Conservation (phyloP, 2,113 vertebrate species). For the Hippocampus mohnikei region DNA sequence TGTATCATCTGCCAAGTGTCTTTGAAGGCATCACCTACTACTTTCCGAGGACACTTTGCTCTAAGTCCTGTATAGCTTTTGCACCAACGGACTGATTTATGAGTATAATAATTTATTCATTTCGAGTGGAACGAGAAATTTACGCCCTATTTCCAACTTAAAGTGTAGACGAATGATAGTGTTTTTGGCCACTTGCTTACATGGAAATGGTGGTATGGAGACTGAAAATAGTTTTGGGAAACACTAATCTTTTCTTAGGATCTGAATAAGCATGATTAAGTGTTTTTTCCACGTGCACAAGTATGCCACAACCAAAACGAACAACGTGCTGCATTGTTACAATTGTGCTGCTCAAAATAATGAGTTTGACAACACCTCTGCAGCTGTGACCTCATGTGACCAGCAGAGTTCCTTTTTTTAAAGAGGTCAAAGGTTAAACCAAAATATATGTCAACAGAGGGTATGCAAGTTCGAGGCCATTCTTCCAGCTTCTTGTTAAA, state of each 20-base stretch:
- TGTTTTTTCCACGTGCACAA: neutral
- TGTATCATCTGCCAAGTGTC: neutral
- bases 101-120: neutral
- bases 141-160: neutral
- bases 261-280: neutral
- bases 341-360: neutral
- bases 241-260: neutral
- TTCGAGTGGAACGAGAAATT: neutral
- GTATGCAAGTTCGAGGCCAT: too few species aligned
- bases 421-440: too few species aligned
- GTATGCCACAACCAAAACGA: neutral
- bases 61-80: neutral
- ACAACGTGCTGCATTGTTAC: neutral
- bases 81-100: neutral
- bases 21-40: neutral
- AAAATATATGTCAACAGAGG: too few species aligned
- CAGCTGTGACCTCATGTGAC: neutral
- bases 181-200: neutral
- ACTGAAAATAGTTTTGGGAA: neutral
- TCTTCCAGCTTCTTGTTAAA: neutral
- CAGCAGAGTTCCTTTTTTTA: too few species aligned
- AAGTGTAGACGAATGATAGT: neutral
- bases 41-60: slow-evolving; percentile 19
- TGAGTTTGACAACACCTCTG: neutral
- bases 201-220: neutral